Evolutionary conservation across 2,113 vertebrate genomes (phyloP), one percentile per base, ranked within the genome.

Genomic region (Ptyas mucosa): DNA sequence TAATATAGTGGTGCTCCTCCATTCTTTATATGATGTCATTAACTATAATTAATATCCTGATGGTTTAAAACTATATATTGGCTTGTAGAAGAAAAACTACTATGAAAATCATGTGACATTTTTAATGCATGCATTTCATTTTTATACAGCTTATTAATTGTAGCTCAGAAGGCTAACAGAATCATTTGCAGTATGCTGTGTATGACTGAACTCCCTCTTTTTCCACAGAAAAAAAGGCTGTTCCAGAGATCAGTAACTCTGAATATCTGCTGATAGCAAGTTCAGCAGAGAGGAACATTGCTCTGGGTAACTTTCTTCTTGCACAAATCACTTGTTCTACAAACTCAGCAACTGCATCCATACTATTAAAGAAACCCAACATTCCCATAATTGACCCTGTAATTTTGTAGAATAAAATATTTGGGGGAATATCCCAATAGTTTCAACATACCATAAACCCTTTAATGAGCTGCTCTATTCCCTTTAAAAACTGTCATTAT

Each of bases 311-410:
- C 51, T 93, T 43, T 39, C 69, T 85, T 92, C 21, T 57, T 34
- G 85, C 81, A 11, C 52, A 85, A 89, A 34, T 58, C 46, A 29
- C 53, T 81, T 64, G 87, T 20, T 18, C 51, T 85, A 92, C 89
- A 55, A n/a, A 75, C 95, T 94, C 95, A 94, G 92, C 92, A 90
- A 57, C 95, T 12, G 90, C 93, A 49, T 90, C 93, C 90, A 92
- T 24, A 12, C 57, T 93, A 86, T 81, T 49, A 92, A 49, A 93
- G 91, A 88, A 93, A 92, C 23, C 52, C 64, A 90, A 94, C 93
- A 94, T 93, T 90, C 34, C 89, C 93, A 29, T 18, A n/a, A n/a
- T 21, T 52, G 29, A 12, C 75, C 26, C 5, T 6, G 91, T 75
- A 55, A 90, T 43, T 86, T n/a, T 53, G 86, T 90, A 88, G 91